A percentile compares a stretch with the other conserved stretches of the same genome.
Conservation (phyloP, 2,797 vertebrate genomes). For the Ara ararauna region DNA sequence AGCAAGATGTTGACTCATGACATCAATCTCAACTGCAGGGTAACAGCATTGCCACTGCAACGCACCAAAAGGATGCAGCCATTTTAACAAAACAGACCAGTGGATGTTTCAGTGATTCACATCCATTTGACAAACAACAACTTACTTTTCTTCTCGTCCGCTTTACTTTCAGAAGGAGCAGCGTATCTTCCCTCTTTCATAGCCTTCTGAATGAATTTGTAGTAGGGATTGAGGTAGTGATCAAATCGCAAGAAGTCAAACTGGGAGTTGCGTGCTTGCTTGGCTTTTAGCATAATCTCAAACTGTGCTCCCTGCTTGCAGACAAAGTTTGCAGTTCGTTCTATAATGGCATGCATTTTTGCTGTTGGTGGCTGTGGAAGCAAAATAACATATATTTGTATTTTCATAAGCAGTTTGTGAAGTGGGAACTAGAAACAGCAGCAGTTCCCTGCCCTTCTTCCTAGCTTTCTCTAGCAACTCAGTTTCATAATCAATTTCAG, state of each 20-base stretch:
- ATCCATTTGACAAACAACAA: not conserved
- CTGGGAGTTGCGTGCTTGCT: conserved; percentile 95
- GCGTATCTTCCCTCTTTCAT: conserved; percentile 96
- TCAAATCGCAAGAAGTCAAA: conserved; percentile 98
- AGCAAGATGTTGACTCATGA: not conserved
- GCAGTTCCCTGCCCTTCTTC: not conserved
- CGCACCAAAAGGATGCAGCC: accelerated
- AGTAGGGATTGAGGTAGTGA: conserved; percentile 99
- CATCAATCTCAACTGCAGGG: not conserved
- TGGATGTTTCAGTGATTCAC: not conserved
- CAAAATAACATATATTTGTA: not conserved
- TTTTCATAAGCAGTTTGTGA: not conserved
- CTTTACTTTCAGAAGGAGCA: conserved; percentile 76
- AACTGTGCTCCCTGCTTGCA: conserved; percentile 97
- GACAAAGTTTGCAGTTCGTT: conserved; percentile 95
- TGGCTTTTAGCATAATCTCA: conserved; percentile 98
- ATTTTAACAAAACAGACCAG: not conserved
- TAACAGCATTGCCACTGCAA: not conserved
- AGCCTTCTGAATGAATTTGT: conserved; percentile 94
- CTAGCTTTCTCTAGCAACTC: not conserved
- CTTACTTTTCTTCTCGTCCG: conserved; percentile 83
- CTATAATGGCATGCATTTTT: conserved; percentile 98
- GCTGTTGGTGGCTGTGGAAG: conserved; percentile 89
- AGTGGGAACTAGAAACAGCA: not conserved
- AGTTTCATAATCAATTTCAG: not conserved